phyloP scores from a whole-genome alignment of 92 coral and sea anemone genomes.

The Porites cylindrica region DNA sequence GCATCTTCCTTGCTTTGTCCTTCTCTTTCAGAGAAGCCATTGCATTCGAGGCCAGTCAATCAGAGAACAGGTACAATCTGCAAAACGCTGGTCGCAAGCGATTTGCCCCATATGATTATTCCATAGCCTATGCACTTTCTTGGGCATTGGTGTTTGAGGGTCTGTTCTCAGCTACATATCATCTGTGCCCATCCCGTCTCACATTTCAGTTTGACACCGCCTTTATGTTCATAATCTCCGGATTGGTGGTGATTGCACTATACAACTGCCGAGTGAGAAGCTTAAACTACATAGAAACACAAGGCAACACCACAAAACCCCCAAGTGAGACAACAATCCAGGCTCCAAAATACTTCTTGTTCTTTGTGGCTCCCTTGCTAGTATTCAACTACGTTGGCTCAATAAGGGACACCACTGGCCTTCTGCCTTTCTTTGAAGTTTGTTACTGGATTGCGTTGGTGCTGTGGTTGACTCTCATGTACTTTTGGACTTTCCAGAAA shows the following conservation, averaged over 20 bases:
- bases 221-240: constrained; percentile 96
- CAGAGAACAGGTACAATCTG: background rate
- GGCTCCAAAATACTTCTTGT: constrained; percentile 93
- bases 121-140: constrained; percentile 89
- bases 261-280: constrained; percentile 79
- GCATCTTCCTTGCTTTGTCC: constrained; percentile 79
- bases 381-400: constrained; percentile 93
- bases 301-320: constrained; percentile 28
- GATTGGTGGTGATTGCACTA: constrained; percentile 86
- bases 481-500: constrained; percentile 82
- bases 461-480: constrained; percentile 81
- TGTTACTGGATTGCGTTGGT: constrained; percentile 78
- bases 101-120: constrained; percentile 77
- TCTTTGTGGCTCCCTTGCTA: constrained; percentile 92
- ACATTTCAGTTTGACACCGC: constrained; percentile 99
- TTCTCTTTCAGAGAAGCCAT: constrained; percentile 93
- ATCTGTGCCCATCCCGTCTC: constrained; percentile 94
- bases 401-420: constrained; percentile 85
- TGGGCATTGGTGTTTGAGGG: constrained; percentile 96
- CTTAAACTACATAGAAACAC: constrained; percentile 13
- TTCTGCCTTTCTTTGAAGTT: constrained; percentile 76
- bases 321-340: constrained; percentile 76
- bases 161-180: constrained; percentile 92
- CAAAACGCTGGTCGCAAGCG: background rate
- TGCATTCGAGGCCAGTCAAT: constrained; percentile 30